phyloP scores from a whole-genome alignment of 2,113 vertebrate species.

The Datnioides undecimradiatus region DNA sequence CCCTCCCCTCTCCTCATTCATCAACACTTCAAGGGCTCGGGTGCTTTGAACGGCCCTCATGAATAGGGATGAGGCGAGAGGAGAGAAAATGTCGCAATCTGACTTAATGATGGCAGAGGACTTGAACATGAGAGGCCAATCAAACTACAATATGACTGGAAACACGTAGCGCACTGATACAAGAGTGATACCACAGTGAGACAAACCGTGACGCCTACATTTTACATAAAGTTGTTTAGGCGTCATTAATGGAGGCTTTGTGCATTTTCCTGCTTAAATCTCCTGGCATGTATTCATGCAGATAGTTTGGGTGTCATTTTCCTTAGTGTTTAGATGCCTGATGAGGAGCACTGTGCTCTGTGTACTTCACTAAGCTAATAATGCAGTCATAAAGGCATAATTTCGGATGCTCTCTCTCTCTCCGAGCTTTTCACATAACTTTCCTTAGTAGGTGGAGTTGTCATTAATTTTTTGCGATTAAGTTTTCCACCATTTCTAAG shows the following conservation, averaged over 20 bases:
- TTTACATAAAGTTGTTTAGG: not conserved
- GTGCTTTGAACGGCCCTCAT: conserved; percentile 63
- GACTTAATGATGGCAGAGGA: conserved; percentile 50
- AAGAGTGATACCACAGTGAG: not conserved
- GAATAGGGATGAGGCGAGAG: conserved; percentile 71
- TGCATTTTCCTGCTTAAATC: not conserved
- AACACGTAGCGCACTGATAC: not conserved
- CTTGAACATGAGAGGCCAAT: conserved; percentile 51
- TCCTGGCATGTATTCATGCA: not conserved
- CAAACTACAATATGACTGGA: conserved; percentile 38
- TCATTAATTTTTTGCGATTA: not conserved
- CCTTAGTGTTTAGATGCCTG: not conserved
- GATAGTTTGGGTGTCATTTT: not conserved
- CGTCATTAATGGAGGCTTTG: not conserved
- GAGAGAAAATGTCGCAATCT: conserved; percentile 51
- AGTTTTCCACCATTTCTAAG: not conserved
- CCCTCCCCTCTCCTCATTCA: conserved; percentile 29
- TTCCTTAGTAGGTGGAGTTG: not conserved
- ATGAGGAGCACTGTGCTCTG: not conserved
- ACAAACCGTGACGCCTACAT: not conserved
- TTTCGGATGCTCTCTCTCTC: too few species aligned
- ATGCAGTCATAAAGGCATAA: too few species aligned
- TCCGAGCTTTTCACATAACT: not conserved
- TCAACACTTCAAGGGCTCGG: conserved; percentile 74
- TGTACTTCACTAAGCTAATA: not conserved